Base-by-base conservation (phyloP, 2,797 vertebrate species). In the Synaphobranchus kaupii region DNA sequence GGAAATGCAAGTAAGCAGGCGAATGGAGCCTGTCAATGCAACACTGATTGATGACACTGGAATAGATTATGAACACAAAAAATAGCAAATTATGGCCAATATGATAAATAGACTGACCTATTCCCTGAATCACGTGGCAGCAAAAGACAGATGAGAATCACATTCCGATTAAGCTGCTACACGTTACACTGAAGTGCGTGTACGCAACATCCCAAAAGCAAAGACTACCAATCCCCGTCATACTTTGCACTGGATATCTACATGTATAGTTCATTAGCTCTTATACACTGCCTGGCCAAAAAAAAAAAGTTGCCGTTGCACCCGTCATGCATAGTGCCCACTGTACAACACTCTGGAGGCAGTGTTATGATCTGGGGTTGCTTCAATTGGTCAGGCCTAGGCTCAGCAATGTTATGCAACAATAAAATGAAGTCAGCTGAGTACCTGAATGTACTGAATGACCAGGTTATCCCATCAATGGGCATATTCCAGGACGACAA, bases 21-120 rank as follows among this genome's bases (percentile, higher is more conserved):
- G 83, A 7, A 90, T 90, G 90, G 86, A 3, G 85, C 85, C 89
- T 96, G 97, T 98, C 97, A 97, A 95, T 95, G 92, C 97, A 94
- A 97, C 96, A 96, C 87, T 99, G 98, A 99, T 98, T 94, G 96
- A 99, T 98, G 97, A 95, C 89, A 84, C 95, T 95, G 94, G 90
- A 86, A 93, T 93, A 94, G 96, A 96, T 97, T 96, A 97, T 96
- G 94, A 97, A 97, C 96, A 96, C 93, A 94, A 96, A 96, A 95
- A 97, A 96, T 96, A 95, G 93, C 93, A 95, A 93, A 94, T 95
- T 94, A 96, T 94, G 94, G 94, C 96, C 96, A 94, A 95, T 94
- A 96, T 95, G 94, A 97, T 97, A 97, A 97, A 96, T 94, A 96
- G 95, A 93, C 87, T 91, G 85, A 93, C 91, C 87, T 34, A 87